Conservation (phyloP, 2,888 invertebrate species). For the Hirtodrosophila cameraria region DNA sequence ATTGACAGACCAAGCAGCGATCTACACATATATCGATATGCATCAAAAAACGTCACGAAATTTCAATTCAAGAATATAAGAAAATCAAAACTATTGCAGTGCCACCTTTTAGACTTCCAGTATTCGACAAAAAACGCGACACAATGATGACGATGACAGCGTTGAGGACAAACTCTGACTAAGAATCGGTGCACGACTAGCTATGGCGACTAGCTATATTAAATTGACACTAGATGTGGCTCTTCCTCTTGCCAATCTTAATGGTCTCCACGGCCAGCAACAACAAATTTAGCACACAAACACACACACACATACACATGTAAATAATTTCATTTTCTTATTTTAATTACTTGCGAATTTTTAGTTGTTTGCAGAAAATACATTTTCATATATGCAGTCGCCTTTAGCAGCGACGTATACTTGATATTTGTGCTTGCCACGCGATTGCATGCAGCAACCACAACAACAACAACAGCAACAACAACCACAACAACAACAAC, state of each 20-base stretch:
- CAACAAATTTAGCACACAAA: slow-evolving; percentile 25
- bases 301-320: slow-evolving; percentile 23
- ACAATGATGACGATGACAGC: slow-evolving; percentile 42
- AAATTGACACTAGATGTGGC: slow-evolving; percentile 12
- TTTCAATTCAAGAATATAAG: slow-evolving; percentile 3
- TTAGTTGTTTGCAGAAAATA: slow-evolving; percentile 48
- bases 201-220: slow-evolving; percentile 52
- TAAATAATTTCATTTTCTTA: slow-evolving; percentile 50
- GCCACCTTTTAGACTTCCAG: slow-evolving; percentile 40
- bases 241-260: slow-evolving; percentile 46
- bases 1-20: slow-evolving; percentile 26
- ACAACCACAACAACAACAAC: slow-evolving; percentile 28
- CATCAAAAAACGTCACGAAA: slow-evolving; percentile 54
- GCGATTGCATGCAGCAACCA: slow-evolving; percentile 39
- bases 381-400: slow-evolving; percentile 51
- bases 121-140: slow-evolving; percentile 26
- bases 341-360: slow-evolving; percentile 73
- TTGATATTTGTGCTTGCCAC: slow-evolving; percentile 56
- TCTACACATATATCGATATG: slow-evolving; percentile 39
- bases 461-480: slow-evolving; percentile 26
- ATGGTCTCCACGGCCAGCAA: slow-evolving; percentile 52
- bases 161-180: slow-evolving; percentile 67
- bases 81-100: neutral
- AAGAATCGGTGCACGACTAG: slow-evolving; percentile 60
- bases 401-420: slow-evolving; percentile 45